These are phyloP conservation scores for Nasonia oneida DNA, from an alignment of 2,888 invertebrate genomes.

Conservation along the genomic window DNA sequence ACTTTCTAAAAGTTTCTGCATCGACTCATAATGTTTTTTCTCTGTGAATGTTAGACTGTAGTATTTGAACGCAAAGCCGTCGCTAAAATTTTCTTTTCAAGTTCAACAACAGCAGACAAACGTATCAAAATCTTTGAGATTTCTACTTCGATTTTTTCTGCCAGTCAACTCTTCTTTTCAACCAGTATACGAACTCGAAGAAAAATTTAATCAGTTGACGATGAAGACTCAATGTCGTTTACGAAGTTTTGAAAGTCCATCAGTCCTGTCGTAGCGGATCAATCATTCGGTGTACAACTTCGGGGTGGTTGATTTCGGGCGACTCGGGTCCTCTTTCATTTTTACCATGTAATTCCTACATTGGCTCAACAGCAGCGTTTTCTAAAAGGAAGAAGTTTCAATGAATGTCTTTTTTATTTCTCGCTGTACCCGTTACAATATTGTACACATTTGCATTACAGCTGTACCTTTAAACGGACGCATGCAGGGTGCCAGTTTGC, in stretches of 20 bases:
- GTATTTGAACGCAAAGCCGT: neutral
- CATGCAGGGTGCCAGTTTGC: constrained; percentile 72
- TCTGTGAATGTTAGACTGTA: neutral
- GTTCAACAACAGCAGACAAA: neutral
- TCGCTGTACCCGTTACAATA: neutral
- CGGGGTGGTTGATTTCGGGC: neutral
- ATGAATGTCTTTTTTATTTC: neutral
- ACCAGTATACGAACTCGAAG: neutral
- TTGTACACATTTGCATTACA: neutral
- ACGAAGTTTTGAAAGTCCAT: neutral
- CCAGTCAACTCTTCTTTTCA: neutral
- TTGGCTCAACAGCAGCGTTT: neutral
- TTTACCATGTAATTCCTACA: neutral
- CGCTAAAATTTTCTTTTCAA: neutral
- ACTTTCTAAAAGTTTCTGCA: neutral
- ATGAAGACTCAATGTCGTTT: constrained; percentile 4
- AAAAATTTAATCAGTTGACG: neutral
- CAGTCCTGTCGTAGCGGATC: neutral
- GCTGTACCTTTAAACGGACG: constrained; percentile 72
- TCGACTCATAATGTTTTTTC: neutral
- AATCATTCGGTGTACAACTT: constrained; percentile 24
- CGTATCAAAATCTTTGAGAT: neutral
- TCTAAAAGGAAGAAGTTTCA: constrained; percentile 1
- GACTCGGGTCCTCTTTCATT: neutral
- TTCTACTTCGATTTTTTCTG: neutral